Base-by-base conservation (phyloP, 1,140 invertebrate genomes). In the Eupristina koningsbergeri region DNA sequence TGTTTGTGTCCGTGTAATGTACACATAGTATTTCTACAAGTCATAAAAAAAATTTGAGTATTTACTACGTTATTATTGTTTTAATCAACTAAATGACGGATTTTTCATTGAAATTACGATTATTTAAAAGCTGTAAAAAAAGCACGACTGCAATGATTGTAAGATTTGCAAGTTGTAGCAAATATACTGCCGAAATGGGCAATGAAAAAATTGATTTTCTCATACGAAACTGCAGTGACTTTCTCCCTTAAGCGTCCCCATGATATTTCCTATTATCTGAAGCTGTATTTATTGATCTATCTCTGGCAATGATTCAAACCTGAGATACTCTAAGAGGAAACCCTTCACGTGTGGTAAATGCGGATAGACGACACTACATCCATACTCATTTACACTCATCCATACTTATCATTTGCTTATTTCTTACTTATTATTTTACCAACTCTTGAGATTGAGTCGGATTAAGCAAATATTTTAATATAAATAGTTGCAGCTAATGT, bases 251-350 rank as follows among this genome's bases (percentile, higher is more conserved):
- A 71, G 19, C 36, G 36, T n/a, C n/a, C 67, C 15, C 36, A 26
- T 71, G 67, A 19, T 9, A 67, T 36, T 36, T 67, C 67, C 61
- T 36, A 71, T 71, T 64, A 64, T 79, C 22, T 26, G 50, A 63
- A 58, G 75, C 50, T 39, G 47, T 80, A 53, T 80, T 80, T 80
- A 80, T 80, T 80, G 79, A 75, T 63, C 71, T 63, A 19, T 58
- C 36, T 3, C 67, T 41, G 22, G 84, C 63, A 39, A 85, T 87
- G 81, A 86, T 86, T 90, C 85, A 81, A 86, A 69, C 45, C 31
- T 39, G 26, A 3, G 53, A n/a, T 31, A 17, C 22, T 61, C 29
- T 86, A 87, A 88, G 79, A 85, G 29, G 89, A 90, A 89, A 84
- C 88, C 87, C 77, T 34, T 13, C 84, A 86, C 82, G 84, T 86